Conservation (phyloP, 2,888 invertebrate genomes). For the Drosophila kokeensis region DNA sequence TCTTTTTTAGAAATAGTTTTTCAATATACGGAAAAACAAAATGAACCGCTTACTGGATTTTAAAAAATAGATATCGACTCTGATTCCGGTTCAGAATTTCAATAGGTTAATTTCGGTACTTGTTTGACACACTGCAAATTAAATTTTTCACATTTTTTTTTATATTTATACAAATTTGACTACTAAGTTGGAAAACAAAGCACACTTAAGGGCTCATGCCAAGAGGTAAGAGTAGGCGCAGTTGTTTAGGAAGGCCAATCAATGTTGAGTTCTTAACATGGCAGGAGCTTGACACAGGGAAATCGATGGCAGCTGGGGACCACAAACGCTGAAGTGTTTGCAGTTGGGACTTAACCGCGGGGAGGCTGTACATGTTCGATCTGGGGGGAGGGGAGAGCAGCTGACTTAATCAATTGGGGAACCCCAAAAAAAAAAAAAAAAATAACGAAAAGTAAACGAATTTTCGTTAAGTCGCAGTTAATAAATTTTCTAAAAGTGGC, state of each 20-base stretch:
- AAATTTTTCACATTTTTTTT: not conserved
- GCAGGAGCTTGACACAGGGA: not conserved
- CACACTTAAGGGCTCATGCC: not conserved
- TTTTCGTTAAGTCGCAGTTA: slow-evolving; percentile 62
- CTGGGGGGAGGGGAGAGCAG: not conserved
- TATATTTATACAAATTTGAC: not conserved
- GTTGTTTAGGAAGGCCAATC: not conserved
- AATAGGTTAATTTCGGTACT: not conserved
- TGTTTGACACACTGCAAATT: not conserved
- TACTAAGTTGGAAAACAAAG: not conserved
- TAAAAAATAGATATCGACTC: not conserved
- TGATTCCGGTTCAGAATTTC: not conserved
- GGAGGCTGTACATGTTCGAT: not conserved
- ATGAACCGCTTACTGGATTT: not conserved
- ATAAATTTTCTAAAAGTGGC: slow-evolving; percentile 64
- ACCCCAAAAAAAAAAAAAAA: not conserved
- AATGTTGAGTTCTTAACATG: slow-evolving; percentile 2
- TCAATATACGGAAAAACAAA: not conserved
- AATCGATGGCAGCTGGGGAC: slow-evolving; percentile 4
- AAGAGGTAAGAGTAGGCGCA: not conserved
- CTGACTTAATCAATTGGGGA: slow-evolving; percentile 49
- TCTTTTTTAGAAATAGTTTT: not conserved
- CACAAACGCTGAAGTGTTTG: not conserved
- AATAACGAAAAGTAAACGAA: slow-evolving; percentile 50
- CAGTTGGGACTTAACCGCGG: not conserved